These are phyloP conservation scores for Agriotes lineatus DNA, from an alignment of 2,888 invertebrate species.

Conservation along the genomic window DNA sequence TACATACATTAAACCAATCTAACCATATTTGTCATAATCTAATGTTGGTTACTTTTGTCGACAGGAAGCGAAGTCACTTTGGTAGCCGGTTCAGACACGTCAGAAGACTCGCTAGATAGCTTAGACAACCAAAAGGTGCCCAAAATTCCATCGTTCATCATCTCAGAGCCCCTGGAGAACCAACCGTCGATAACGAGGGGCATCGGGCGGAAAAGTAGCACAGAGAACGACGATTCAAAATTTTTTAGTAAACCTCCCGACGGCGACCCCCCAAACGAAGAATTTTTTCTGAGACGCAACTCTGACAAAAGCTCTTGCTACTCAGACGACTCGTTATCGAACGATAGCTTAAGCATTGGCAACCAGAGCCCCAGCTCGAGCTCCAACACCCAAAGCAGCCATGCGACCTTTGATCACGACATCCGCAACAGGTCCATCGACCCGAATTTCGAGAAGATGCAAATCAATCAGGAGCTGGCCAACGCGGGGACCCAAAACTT, in stretches of 20 bases:
- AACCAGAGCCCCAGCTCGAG: conserved; percentile 65
- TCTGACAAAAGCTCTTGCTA: conserved; percentile 79
- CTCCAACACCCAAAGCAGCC: conserved; percentile 63
- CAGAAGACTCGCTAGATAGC: conserved; percentile 79
- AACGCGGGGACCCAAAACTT: conserved; percentile 59
- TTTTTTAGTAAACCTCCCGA: conserved; percentile 48
- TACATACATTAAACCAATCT: too few species aligned
- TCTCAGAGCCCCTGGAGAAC: conserved; percentile 80
- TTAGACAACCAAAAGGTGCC: conserved; percentile 71
- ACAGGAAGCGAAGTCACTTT: conserved; percentile 84
- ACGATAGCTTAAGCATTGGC: conserved; percentile 68
- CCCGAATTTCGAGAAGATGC: conserved; percentile 58
- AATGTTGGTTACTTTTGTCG: too few species aligned
- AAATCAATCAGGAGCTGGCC: conserved; percentile 59
- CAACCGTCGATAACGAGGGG: conserved; percentile 87
- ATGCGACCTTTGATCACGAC: conserved; percentile 57
- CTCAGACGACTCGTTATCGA: conserved; percentile 80
- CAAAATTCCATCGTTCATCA: conserved; percentile 74
- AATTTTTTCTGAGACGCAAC: conserved; percentile 72
- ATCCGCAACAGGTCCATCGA: conserved; percentile 57
- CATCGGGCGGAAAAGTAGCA: conserved; percentile 72
- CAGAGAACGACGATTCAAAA: conserved; percentile 66
- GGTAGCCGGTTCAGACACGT: conserved; percentile 80
- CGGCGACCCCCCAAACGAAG: conserved; percentile 50
- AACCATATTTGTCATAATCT: too few species aligned